Base-by-base conservation (phyloP, 2,888 invertebrate species). In the Scotopteryx bipunctaria region DNA sequence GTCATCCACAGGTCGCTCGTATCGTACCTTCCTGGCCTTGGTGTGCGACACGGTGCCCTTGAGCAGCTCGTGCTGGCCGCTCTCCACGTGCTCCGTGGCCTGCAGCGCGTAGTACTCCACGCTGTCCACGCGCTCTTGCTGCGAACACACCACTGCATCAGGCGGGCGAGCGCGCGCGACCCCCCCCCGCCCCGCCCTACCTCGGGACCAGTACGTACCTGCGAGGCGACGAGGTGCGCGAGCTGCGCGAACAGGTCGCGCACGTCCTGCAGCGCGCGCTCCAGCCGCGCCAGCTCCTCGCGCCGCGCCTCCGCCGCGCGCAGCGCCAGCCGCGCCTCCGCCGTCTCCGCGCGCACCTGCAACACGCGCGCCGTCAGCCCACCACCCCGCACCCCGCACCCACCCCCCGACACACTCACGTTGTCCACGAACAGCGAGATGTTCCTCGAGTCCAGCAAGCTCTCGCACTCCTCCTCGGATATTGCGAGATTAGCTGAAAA, bases 171-270 rank as follows among this genome's bases (percentile, higher is more conserved):
- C n/a, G n/a, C n/a, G n/a, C n/a, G n/a, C n/a, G n/a, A n/a, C n/a
- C n/a, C n/a, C n/a, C n/a, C n/a, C n/a, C n/a, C n/a, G n/a, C n/a
- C n/a, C n/a, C n/a, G n/a, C n/a, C n/a, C n/a, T n/a, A n/a, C n/a
- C n/a, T n/a, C n/a, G 17, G 3, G 1, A 23, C 2, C 21, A n/a
- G 13, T 8, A 2, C 6, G 23, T 6, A 94, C 94, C 91, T 95
- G 95, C 72, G 92, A 71, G 9, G 96, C 95, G 17, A 97, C 94
- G 42, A 96, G 90, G 81, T 94, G 93, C 32, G 95, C 95, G 90
- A 97, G 94, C 81, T 97, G 95, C 72, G 93, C 86, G 88, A 98
- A 97, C 85, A 97, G 93, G 76, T 95, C 95, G 68, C 93, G 92
- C 49, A 98, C 91, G 76, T 96, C 96, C 32, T 84, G 80, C 64